These are phyloP conservation scores for Phrynocephalus versicolor DNA, from an alignment of 2,113 vertebrate genomes.

Conservation along the genomic window DNA sequence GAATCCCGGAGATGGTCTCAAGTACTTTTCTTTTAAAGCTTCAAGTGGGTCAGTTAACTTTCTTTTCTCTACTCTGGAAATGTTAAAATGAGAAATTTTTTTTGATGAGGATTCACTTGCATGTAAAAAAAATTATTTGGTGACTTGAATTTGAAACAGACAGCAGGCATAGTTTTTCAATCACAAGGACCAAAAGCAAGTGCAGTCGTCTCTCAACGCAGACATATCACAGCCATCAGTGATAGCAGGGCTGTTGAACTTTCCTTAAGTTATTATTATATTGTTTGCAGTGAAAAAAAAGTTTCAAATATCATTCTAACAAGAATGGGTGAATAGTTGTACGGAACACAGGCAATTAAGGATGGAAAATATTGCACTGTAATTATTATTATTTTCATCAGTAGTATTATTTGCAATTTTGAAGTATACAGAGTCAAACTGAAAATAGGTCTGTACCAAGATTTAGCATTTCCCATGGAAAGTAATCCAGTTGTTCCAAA, in stretches of 20 bases:
- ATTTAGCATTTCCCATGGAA: neutral
- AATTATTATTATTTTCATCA: neutral
- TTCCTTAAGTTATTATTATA: slow-evolving; percentile 8
- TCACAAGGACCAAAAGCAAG: slow-evolving; percentile 39
- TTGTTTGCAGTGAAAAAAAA: slow-evolving; percentile 44
- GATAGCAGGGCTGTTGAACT: neutral
- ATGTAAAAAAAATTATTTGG: slow-evolving; percentile 50
- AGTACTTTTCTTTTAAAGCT: slow-evolving; percentile 98
- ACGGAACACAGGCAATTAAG: neutral
- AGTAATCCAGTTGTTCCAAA: neutral
- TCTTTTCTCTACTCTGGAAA: slow-evolving; percentile 99
- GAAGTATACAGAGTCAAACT: neutral
- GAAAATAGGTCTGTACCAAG: neutral
- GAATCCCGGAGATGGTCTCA: slow-evolving; percentile 94
- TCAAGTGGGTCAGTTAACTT: slow-evolving; percentile 97
- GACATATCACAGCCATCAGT: neutral
- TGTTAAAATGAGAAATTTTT: slow-evolving; percentile 83
- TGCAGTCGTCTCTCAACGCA: slow-evolving; percentile 16
- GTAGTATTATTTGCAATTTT: neutral
- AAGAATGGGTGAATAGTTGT: slow-evolving; percentile 20
- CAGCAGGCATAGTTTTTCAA: slow-evolving; percentile 35
- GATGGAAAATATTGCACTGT: no score
- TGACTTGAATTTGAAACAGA: slow-evolving; percentile 51
- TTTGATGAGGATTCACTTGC: slow-evolving; percentile 65
- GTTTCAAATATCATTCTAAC: slow-evolving; percentile 12